These are phyloP conservation scores for Drosophila infuscata DNA, from an alignment of 2,888 invertebrate species.

Conservation along the genomic window DNA sequence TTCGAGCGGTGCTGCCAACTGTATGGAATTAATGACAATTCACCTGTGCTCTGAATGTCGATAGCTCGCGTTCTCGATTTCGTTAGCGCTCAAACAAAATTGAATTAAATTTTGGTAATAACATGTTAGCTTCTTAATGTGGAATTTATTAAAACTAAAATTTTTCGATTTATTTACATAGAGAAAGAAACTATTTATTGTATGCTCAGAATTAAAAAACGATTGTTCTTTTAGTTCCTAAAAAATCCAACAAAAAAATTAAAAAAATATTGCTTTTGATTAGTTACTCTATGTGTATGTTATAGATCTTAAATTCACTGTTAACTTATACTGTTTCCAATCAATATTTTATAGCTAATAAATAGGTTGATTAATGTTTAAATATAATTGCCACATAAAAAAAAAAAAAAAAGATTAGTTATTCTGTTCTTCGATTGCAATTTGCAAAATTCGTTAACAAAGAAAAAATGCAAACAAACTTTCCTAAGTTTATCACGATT, in stretches of 20 bases:
- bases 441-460: background rate
- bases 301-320: too few relatives aligned
- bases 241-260: too few relatives aligned
- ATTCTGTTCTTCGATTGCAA: too few relatives aligned
- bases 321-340: too few relatives aligned
- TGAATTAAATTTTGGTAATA: background rate
- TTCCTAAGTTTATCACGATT: background rate
- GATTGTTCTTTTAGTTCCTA: background rate
- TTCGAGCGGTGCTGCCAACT: slow-evolving; percentile 46
- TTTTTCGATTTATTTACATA: background rate
- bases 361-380: too few relatives aligned
- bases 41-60: slow-evolving; percentile 25
- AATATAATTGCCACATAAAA: too few relatives aligned
- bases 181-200: background rate
- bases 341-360: too few relatives aligned
- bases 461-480: background rate
- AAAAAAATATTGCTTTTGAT: too few relatives aligned
- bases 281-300: too few relatives aligned
- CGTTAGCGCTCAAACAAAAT: background rate
- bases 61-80: slow-evolving; percentile 18
- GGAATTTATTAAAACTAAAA: background rate
- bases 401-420: too few relatives aligned
- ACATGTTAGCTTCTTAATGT: background rate
- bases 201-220: background rate
- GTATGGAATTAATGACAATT: background rate